Evolutionary conservation across 1,140 invertebrate species (phyloP).

Genomic region (Heliothis virescens): DNA sequence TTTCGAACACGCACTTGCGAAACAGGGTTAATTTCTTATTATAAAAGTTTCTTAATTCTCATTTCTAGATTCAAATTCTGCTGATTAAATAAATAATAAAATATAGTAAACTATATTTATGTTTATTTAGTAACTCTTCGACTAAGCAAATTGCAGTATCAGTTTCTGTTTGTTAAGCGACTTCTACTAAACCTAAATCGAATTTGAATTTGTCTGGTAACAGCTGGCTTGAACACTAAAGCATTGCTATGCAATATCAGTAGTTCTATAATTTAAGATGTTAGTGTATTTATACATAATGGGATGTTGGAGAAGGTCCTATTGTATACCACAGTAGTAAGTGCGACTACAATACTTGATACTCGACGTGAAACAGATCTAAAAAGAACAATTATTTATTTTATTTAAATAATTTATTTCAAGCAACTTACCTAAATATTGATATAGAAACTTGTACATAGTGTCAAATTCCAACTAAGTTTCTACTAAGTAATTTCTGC

Average conservation of each 20-base stretch:
- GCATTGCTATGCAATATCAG: not conserved
- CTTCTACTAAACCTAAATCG: constrained; percentile 20
- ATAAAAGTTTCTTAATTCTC: no score
- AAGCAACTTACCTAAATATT: not conserved
- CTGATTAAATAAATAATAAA: no score
- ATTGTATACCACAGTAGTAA: not conserved
- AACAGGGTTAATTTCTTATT: no score
- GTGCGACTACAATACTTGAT: no score
- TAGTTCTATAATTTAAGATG: not conserved
- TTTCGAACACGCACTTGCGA: no score
- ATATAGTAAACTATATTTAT: no score
- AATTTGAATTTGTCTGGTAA: constrained; percentile 10
- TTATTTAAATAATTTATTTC: no score
- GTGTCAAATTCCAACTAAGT: constrained; percentile 8
- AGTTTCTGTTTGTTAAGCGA: constrained; percentile 12
- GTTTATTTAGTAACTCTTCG: no score
- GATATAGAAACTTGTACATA: not conserved
- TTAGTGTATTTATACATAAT: not conserved
- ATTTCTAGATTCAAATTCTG: no score
- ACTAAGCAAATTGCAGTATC: not conserved
- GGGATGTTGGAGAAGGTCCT: not conserved
- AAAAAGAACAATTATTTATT: no score
- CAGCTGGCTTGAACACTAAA: constrained; percentile 11
- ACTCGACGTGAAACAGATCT: no score
- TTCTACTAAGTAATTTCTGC: constrained; percentile 9